A percentile compares a stretch with the other conserved stretches of the same genome.
Conservation (phyloP, 2,113 vertebrate species). For the Sporophila hypoxantha region DNA sequence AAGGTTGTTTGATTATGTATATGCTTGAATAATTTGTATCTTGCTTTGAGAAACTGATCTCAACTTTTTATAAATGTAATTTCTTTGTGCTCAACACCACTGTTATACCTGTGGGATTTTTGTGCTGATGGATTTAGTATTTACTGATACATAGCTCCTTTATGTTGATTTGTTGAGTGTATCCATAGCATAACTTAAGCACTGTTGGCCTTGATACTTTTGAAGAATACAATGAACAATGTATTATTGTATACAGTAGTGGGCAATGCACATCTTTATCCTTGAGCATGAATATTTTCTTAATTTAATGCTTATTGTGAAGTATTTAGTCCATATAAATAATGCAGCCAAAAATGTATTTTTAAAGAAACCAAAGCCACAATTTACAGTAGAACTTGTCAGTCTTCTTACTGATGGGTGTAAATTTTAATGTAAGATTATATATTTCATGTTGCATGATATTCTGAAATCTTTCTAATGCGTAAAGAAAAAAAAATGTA, state of each 20-base stretch:
- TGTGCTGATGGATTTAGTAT: slow-evolving; percentile 7
- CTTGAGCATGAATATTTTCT: neutral
- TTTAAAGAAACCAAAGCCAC: neutral
- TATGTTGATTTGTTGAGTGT: slow-evolving; percentile 6
- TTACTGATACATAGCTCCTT: neutral
- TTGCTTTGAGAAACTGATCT: neutral
- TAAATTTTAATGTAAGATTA: neutral
- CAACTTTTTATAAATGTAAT: neutral
- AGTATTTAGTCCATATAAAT: neutral
- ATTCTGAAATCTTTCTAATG: neutral
- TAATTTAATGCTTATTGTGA: neutral
- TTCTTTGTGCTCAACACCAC: neutral
- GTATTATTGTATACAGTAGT: neutral
- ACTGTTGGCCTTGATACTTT: neutral
- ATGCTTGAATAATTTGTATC: neutral
- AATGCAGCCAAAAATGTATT: neutral
- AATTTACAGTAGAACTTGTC: neutral
- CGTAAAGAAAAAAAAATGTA: neutral
- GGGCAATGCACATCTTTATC: neutral
- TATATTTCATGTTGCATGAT: neutral
- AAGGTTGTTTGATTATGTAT: neutral
- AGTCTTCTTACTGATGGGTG: neutral
- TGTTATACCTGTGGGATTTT: neutral
- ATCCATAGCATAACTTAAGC: slow-evolving; percentile 1
- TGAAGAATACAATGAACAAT: slow-evolving; percentile 16